Conservation (phyloP, 2,888 invertebrate genomes). For the Chironomus riparius region DNA sequence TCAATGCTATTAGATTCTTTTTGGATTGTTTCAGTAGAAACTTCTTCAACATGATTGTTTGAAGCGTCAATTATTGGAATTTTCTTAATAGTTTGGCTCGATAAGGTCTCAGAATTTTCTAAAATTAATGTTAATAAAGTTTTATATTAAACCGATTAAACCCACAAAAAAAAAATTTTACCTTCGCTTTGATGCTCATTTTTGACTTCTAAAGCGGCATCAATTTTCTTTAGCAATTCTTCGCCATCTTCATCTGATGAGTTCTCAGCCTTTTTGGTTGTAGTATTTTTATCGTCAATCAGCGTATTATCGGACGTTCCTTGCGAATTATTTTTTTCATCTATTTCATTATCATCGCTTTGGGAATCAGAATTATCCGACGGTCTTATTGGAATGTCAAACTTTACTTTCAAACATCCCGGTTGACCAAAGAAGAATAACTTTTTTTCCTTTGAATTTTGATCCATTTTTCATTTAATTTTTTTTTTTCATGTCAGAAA, state of each 20-base stretch:
- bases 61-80: background rate
- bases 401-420: conserved; percentile 5
- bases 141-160: no score
- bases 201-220: background rate
- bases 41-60: background rate
- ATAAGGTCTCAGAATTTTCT: background rate
- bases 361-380: background rate
- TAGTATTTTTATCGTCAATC: background rate
- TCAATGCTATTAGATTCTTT: no score
- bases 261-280: background rate
- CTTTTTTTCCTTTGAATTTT: background rate
- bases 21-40: no score
- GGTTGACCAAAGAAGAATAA: conserved; percentile 15
- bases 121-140: background rate
- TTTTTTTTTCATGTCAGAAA: background rate
- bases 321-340: background rate
- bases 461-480: background rate
- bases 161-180: background rate
- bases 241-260: background rate
- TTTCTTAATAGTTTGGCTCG: background rate
- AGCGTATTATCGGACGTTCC: background rate
- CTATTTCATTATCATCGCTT: background rate
- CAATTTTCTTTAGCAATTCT: background rate
- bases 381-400: conserved; percentile 9
- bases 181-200: background rate